These are phyloP conservation scores for Piaya cayana DNA, from an alignment of 2,113 vertebrate species.

Conservation along the genomic window DNA sequence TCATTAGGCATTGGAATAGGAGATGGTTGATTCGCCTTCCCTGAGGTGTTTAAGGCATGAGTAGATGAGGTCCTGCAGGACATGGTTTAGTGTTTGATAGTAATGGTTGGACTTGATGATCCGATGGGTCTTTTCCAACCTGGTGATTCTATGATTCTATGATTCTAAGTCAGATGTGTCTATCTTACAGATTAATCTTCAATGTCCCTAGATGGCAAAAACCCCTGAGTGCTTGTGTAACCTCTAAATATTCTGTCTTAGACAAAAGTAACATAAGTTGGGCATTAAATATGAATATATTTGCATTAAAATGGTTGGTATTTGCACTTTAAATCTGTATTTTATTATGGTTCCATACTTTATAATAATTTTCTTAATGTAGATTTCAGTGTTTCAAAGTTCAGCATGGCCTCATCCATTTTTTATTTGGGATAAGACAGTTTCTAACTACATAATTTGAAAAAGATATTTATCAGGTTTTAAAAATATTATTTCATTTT, in stretches of 20 bases:
- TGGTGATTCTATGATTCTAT: no score
- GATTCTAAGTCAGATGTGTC: background rate
- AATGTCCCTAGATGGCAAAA: background rate
- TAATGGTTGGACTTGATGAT: no score
- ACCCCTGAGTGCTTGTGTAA: background rate
- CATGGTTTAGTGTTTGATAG: no score
- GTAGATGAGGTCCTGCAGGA: no score
- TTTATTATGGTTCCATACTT: background rate
- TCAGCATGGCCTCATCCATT: background rate
- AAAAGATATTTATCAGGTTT: background rate
- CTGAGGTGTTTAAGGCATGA: no score
- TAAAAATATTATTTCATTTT: constrained; percentile 1
- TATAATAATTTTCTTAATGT: background rate
- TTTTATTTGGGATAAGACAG: background rate
- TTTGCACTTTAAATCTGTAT: background rate
- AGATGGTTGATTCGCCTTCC: no score
- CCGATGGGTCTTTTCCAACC: no score
- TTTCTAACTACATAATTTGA: background rate
- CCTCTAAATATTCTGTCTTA: background rate
- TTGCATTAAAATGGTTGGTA: background rate
- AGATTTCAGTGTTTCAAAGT: background rate
- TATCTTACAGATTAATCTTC: background rate
- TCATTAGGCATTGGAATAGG: no score
- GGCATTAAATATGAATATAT: background rate
- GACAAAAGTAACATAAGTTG: background rate